Evolutionary conservation across 2,113 vertebrate genomes (phyloP), one percentile per base, ranked within the genome.

Genomic region (Myrmecobius fasciatus): DNA sequence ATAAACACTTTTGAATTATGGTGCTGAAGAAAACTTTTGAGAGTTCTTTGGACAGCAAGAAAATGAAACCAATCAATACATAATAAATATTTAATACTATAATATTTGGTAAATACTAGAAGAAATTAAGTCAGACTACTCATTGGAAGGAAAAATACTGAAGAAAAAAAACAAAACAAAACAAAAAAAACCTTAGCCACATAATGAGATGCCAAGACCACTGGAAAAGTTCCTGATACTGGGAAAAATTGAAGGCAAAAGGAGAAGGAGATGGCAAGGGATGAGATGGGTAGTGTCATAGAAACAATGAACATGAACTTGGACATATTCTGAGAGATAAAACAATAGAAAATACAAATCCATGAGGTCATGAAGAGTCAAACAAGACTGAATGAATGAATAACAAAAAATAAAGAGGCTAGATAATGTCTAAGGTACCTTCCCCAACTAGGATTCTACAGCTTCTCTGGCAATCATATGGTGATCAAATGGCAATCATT

Each of bases 331-430:
- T 24, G n/a, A 24, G 28, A 43, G 67, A 24, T 7, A 24, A 43
- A n/a, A 24, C 2, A 24, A 1, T 24, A 20, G 6, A 43, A 2
- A 6, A 43, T 2, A 24, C 43, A n/a, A n/a, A 6, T 43, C n/a
- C 9, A 83, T 7, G 6, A 1, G 36, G n/a, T 43, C 67, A 22
- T 6, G 20, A 75, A 75, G 17, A 83, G n/a, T 83, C 17, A 20
- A n/a, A n/a, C 60, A 20, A 22, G 36, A n/a, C 0, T 75, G 1
- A 75, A 75, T 4, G 8, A 67, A 67, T 43, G 17, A 83, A 83
- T 20, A n/a, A 43, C 36, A 7, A 83, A 83, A n/a, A 22, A 3
- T 43, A 5, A 83, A 83, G 67, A 43, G 67, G n/a, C 2, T 43
- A n/a, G 5, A 83, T 83, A 20, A 83, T 43, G 5, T 83, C 60